These are phyloP conservation scores for Subacronicta megacephala DNA, from an alignment of 2,888 invertebrate species.

Conservation along the genomic window DNA sequence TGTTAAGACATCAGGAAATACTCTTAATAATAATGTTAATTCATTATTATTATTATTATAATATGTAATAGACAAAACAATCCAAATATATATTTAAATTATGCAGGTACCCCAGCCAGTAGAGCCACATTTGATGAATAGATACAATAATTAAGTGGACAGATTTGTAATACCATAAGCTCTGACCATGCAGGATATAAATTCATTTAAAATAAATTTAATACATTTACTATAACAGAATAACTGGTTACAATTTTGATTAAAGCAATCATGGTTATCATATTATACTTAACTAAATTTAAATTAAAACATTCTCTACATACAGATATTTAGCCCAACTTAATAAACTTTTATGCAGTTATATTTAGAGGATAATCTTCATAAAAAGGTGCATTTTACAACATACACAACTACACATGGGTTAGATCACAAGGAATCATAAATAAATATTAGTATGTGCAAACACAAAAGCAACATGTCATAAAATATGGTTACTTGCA, in stretches of 20 bases:
- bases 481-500: constrained; percentile 85
- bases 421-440: constrained; percentile 24
- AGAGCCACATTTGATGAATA: background rate
- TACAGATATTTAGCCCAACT: too few species aligned
- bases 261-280: too few species aligned
- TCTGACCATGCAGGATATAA: background rate
- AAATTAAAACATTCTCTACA: too few species aligned
- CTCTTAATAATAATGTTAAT: background rate
- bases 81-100: background rate
- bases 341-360: too few species aligned
- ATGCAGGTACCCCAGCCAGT: too few species aligned
- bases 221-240: background rate
- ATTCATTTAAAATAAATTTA: background rate
- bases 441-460: constrained; percentile 58
- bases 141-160: too few species aligned
- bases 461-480: constrained; percentile 79
- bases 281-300: too few species aligned
- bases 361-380: background rate
- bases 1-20: too few species aligned
- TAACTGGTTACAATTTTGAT: background rate
- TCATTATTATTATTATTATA: background rate
- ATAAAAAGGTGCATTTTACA: background rate
- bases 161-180: too few species aligned
- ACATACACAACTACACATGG: constrained; percentile 4
- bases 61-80: background rate